Evolutionary conservation across 2,888 invertebrate species (phyloP).

Genomic region (Habrosyne pyritoides): DNA sequence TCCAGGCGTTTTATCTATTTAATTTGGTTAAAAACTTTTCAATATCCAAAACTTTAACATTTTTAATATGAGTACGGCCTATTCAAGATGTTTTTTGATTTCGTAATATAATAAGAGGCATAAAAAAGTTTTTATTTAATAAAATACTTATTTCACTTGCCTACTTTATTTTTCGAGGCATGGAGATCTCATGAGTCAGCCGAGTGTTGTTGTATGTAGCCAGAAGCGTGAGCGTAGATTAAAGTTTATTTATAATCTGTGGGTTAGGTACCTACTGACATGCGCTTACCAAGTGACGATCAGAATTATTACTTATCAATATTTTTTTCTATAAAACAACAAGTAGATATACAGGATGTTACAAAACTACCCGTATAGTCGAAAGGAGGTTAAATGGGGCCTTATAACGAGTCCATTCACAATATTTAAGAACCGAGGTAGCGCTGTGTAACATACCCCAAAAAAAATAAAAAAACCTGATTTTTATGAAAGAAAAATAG

Average conservation of each 20-base stretch:
- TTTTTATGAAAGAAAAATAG: too few relatives aligned
- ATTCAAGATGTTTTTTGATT: neutral
- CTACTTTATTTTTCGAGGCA: constrained; percentile 15
- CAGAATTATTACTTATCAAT: neutral
- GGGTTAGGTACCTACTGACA: neutral
- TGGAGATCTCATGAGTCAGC: constrained; percentile 35
- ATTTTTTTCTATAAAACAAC: neutral
- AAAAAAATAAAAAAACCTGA: too few relatives aligned
- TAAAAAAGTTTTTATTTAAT: neutral
- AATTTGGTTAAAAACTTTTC: too few relatives aligned
- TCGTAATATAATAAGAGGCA: neutral
- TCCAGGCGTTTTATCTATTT: too few relatives aligned
- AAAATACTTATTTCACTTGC: neutral
- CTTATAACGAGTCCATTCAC: too few relatives aligned
- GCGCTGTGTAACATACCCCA: too few relatives aligned
- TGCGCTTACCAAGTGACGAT: neutral
- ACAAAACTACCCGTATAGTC: too few relatives aligned
- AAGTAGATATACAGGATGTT: too few relatives aligned
- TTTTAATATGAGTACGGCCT: too few relatives aligned
- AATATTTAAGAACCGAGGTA: too few relatives aligned
- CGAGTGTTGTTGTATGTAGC: constrained; percentile 21
- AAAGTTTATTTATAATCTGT: constrained; percentile 24
- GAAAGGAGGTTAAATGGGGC: too few relatives aligned
- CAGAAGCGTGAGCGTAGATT: constrained; percentile 26
- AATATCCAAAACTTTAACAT: too few relatives aligned